phyloP scores from a whole-genome alignment of 1,140 invertebrate species.

The Bilobella aurantiaca region DNA sequence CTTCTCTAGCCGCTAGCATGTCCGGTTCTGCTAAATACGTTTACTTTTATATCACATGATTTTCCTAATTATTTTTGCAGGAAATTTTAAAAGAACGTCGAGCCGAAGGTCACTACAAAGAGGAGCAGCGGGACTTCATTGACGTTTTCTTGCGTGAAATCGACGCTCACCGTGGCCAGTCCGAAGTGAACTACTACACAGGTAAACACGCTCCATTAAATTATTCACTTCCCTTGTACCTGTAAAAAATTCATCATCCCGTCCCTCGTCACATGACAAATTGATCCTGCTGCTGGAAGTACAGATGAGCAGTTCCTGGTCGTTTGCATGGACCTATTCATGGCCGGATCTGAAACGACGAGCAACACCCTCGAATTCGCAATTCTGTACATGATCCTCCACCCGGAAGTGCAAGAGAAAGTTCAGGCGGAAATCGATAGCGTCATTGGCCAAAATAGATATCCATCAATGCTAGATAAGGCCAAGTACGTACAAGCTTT shows the following conservation, averaged over 20 bases:
- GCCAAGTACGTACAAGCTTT: constrained; percentile 10
- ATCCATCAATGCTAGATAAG: constrained; percentile 46
- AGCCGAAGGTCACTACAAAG: constrained; percentile 22
- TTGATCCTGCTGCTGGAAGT: neutral
- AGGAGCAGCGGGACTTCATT: constrained; percentile 42
- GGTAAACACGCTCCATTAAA: constrained; percentile 4
- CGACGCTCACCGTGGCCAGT: constrained; percentile 18
- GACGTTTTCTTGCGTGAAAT: constrained; percentile 41
- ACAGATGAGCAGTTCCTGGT: constrained; percentile 25
- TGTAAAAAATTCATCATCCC: neutral
- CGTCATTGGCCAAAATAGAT: constrained; percentile 55
- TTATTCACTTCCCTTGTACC: neutral
- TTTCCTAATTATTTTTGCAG: constrained; percentile 1
- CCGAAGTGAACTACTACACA: constrained; percentile 14
- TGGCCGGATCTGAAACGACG: constrained; percentile 57
- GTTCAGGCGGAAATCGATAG: constrained; percentile 69
- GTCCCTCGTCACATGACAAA: neutral
- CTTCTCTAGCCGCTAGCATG: too few relatives aligned
- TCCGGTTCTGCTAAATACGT: too few relatives aligned
- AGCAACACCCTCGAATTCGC: constrained; percentile 63
- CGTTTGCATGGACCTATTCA: constrained; percentile 41
- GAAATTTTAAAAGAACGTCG: constrained; percentile 23
- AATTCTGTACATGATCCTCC: constrained; percentile 62
- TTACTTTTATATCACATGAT: too few relatives aligned
- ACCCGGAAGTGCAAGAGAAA: constrained; percentile 66